Base-by-base conservation (phyloP, 2,888 invertebrate species). In the Drosophila diplacantha region DNA sequence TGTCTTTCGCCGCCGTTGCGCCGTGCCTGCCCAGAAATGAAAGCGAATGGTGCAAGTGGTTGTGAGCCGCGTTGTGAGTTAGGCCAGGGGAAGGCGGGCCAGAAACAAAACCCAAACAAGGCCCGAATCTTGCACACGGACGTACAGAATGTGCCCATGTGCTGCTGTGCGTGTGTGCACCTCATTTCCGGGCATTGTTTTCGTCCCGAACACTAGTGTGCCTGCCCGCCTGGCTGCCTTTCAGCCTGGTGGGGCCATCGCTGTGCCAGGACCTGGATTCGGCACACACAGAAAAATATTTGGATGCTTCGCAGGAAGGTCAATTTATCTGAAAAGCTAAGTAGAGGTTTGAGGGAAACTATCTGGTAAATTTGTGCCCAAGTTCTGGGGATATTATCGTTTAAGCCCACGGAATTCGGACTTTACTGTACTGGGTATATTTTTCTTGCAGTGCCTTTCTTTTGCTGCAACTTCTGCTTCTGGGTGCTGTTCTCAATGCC, bases 181-280 rank as follows among this genome's bases (percentile, higher is more conserved):
- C 85, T 83, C 80, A 81, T 81, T 83, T 81, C 82, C 85, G 74
- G 73, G 54, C 80, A 83, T 81, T 81, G 80, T 81, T 80, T 84
- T 81, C 54, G 65, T 62, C 35, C 67, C 46, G 47, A 47, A 65
- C 69, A 69, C 32, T 43, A 59, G 60, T 69, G 43, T 46, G 43
- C 16, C 26, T 26, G 26, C 26, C 43, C 14, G 39, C 16, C 26
- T 43, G 43, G 16, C 43, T 22, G 39, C 39, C 22, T 41, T 41
- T 20, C 39, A 22, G 39, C 39, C 39, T n/a, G 22, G 41, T 55
- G 44, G 39, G 43, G 4, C 39, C 22, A 46, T 26, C 9, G 38
- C 34, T 34, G 24, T 18, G 41, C 12, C 61, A 44, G 62, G 22
- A 44, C 58, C 44, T 43, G 61, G 12, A 24, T 60, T 31, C n/a